Base-by-base conservation (phyloP, 2,113 vertebrate species). In the Elaphurus davidianus region DNA sequence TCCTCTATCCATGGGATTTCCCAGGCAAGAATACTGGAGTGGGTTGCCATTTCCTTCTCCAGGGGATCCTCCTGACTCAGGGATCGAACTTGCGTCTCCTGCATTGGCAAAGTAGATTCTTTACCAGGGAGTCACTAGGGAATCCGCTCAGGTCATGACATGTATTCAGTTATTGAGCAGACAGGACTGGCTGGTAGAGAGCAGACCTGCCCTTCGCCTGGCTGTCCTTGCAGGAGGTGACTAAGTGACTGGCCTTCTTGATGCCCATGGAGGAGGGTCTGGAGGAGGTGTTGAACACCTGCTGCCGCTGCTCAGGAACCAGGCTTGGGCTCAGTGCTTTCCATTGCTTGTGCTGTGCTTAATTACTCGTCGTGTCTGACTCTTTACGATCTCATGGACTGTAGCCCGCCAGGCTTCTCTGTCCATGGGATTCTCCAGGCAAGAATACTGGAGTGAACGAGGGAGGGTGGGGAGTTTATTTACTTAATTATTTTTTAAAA, bases 61-160 rank as follows among this genome's bases (percentile, higher is more conserved):
- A 71, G 19, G 67, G 9, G n/a, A 40, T 71, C 19, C 67, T 71
- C 67, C 2, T 0, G 5, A 71, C 19, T 71, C n/a, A 40, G 19
- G 19, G 67, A 71, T 71, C 1, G 0, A 3, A 71, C n/a, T 12
- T 71, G n/a, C 0, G 0, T 71, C 19, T 71, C 64, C n/a, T 71
- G 19, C n/a, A 71, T 12, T 40, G n/a, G n/a, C 67, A 71, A 23
- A 40, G n/a, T 40, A n/a, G 67, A 71, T 71, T 40, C 67, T 71
- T 71, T 23, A 71, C n/a, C n/a, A 71, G 67, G 67, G n/a, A 6
- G 19, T 40, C 67, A 40, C 5, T 40, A 71, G 67, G 67, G 67
- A 40, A 23, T 40, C 19, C 67, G n/a, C 2, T 40, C 67, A 40
- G 67, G 33, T 91, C 59, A 76, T 7, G 4, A 64, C 7, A 59